Conservation (phyloP, 37 sponge, comb jelly and placozoan genomes). For the Aphrocallistes beatrix region DNA sequence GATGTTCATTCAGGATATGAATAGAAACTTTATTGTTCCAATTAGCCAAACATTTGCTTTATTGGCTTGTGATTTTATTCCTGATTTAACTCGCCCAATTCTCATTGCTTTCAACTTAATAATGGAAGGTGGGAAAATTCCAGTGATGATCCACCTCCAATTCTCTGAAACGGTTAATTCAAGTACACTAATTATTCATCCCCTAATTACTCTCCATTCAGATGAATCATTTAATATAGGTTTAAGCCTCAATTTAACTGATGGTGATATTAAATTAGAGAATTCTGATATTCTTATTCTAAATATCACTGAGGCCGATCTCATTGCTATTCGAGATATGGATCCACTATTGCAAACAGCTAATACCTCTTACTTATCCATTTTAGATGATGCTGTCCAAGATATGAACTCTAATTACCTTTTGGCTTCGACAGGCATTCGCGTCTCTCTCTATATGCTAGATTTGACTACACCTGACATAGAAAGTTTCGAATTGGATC, state of each 20-base stretch:
- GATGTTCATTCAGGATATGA: constrained; percentile 57
- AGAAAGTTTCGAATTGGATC: constrained; percentile 46
- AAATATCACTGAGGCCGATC: constrained; percentile 34
- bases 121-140: constrained; percentile 35
- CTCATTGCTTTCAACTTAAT: constrained; percentile 52
- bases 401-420: constrained; percentile 71
- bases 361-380: constrained; percentile 50
- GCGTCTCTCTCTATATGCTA: constrained; percentile 32
- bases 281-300: constrained; percentile 35
- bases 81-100: constrained; percentile 39
- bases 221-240: not conserved
- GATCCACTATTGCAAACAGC: constrained; percentile 32
- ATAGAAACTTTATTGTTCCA: constrained; percentile 32
- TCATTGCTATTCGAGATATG: constrained; percentile 47
- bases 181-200: constrained; percentile 25
- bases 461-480: constrained; percentile 56
- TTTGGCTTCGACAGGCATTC: constrained; percentile 20
- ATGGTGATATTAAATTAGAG: constrained; percentile 26
- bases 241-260: constrained; percentile 28
- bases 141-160: constrained; percentile 30
- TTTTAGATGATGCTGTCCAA: constrained; percentile 32
- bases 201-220: constrained; percentile 43
- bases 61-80: constrained; percentile 22
- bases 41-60: constrained; percentile 30
- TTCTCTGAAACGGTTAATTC: constrained; percentile 70